Base-by-base conservation (phyloP, 2,797 vertebrate species). In the Huso huso region DNA sequence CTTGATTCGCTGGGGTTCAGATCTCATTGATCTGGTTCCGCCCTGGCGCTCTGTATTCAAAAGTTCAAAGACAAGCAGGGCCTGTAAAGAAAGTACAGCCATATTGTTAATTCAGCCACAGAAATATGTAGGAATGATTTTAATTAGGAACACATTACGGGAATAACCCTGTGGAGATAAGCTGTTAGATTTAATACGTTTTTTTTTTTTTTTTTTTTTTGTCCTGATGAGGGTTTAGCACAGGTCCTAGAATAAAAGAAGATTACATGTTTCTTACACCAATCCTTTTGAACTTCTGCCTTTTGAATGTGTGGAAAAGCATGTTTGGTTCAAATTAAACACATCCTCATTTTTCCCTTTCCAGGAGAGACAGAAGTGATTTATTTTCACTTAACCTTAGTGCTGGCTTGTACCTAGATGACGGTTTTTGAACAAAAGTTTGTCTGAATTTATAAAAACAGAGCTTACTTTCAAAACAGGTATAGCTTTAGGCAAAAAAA, bases 81-180 rank as follows among this genome's bases (percentile, higher is more conserved):
- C 79, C 86, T 89, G 86, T 86, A 88, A 87, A 89, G 85, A 89
- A 90, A 90, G 89, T 83, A 87, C 83, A 89, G 85, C 87, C 87
- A 90, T 87, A 89, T 90, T 91, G 88, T 90, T 90, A 84, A 77
- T 70, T 83, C 73, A 70, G 82, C 87, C 85, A 83, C 86, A 88
- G 83, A 82, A 79, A 84, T 86, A 88, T 88, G 87, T 86, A 82
- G 82, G 83, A 85, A 87, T 85, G 84, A 37, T 37, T 37, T 37
- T 90, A 91, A 91, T 90, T 87, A 90, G 83, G 87, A 89, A 89
- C 89, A 90, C 77, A 87, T 91, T 90, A 89, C 81, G 82, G 81
- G 83, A 88, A 88, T 85, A 87, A 83, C 84, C 88, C 83, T 69
- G 72, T 81, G 81, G 82, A 89, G 87, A 89, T 90, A 90, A 91